Conservation (phyloP, 2,797 vertebrate species). For the Valencia hispanica region DNA sequence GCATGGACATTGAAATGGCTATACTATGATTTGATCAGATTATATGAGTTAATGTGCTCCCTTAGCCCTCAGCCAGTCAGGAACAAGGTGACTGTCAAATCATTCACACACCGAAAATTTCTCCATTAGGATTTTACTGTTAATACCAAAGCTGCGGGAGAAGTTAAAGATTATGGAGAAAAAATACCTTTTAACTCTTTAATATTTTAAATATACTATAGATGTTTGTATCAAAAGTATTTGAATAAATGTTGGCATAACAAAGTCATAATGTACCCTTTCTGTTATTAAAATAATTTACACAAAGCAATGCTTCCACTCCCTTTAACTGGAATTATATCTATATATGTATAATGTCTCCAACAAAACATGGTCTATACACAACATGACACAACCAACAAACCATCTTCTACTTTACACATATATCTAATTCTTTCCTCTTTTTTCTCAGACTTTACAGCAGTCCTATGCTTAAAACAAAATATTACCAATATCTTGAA, state of each 20-base stretch:
- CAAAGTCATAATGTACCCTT: background rate
- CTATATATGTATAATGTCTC: background rate
- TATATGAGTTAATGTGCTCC: constrained; percentile 29
- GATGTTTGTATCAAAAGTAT: background rate
- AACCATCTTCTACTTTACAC: background rate
- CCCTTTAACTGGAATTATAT: background rate
- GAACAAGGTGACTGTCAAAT: constrained; percentile 50
- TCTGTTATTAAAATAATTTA: background rate
- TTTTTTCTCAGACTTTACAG: background rate
- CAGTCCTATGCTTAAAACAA: background rate
- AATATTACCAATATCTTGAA: background rate
- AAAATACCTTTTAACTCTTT: constrained; percentile 28
- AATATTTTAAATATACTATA: background rate
- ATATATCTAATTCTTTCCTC: background rate
- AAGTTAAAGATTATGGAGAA: constrained; percentile 50
- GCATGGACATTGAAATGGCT: constrained; percentile 28
- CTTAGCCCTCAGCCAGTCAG: constrained; percentile 28
- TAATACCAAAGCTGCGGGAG: constrained; percentile 39
- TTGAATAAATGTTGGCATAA: background rate
- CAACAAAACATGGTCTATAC: background rate
- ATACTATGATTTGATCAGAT: constrained; percentile 39
- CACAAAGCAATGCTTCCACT: background rate
- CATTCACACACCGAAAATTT: constrained; percentile 47
- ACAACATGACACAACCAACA: background rate
- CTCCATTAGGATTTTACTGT: constrained; percentile 13